Conservation (phyloP, 2,113 vertebrate genomes). For the Cryptotis parvus region DNA sequence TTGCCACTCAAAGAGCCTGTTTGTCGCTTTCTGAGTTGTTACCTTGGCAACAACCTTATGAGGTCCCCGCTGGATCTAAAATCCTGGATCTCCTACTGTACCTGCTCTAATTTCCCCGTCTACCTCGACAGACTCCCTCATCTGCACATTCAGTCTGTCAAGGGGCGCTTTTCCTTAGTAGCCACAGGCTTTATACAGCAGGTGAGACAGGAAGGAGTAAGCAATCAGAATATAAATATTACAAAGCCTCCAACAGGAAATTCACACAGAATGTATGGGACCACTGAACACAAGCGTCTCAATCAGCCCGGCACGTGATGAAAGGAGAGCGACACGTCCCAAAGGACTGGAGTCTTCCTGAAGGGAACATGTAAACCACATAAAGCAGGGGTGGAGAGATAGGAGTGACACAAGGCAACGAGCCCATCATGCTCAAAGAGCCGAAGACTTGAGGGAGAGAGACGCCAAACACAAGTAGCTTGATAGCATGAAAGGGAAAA, state of each 20-base stretch:
- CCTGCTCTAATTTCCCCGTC: neutral
- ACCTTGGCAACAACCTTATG: conserved; percentile 32
- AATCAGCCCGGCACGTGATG: neutral
- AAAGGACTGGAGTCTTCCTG: neutral
- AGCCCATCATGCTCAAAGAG: neutral
- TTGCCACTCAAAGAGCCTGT: neutral
- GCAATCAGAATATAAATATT: neutral
- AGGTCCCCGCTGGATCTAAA: conserved; percentile 36
- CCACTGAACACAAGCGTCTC: neutral
- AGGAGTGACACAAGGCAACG: neutral
- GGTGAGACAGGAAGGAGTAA: neutral
- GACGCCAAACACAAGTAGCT: neutral
- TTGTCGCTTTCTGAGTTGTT: conserved; percentile 37
- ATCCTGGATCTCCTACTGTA: conserved; percentile 33
- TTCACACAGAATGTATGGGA: neutral
- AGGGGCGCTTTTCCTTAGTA: conserved; percentile 9
- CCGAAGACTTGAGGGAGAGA: neutral
- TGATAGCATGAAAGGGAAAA: neutral
- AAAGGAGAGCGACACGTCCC: neutral
- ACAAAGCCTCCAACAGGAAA: neutral
- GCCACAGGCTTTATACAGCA: conserved; percentile 1
- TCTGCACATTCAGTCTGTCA: neutral
- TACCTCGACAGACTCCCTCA: neutral
- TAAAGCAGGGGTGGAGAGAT: neutral
- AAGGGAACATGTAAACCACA: neutral